Percentiles rank a stretch among this genome's conserved stretches.
Evolutionary conservation across 1,140 invertebrate species (phyloP).

Genomic region (Drosophila sp.): DNA sequence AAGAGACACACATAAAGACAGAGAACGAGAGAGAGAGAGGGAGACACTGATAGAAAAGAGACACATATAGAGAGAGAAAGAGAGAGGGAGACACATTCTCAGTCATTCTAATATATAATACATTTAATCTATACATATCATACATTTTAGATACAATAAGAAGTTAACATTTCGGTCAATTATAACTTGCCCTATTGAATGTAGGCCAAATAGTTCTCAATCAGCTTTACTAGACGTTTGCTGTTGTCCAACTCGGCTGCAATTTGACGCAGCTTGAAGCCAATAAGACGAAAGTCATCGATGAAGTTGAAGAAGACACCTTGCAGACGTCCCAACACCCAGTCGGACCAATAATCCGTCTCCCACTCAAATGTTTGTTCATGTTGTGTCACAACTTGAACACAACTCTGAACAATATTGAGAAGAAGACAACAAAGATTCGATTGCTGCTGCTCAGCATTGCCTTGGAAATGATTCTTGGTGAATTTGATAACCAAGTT

Average conservation of each 20-base stretch:
- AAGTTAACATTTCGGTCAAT: neutral
- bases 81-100: too few relatives aligned
- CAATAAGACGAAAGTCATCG: constrained; percentile 28
- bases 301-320: constrained; percentile 42
- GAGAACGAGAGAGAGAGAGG: too few relatives aligned
- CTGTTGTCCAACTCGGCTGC: constrained; percentile 11
- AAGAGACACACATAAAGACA: too few relatives aligned
- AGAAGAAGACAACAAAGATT: constrained; percentile 25
- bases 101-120: too few relatives aligned
- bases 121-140: too few relatives aligned
- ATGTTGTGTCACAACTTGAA: constrained; percentile 7
- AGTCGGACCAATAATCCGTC: constrained; percentile 49
- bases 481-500: constrained; percentile 16
- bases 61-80: too few relatives aligned
- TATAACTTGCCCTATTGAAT: neutral
- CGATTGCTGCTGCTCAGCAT: neutral
- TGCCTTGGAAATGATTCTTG: constrained; percentile 10
- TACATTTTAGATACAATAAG: neutral
- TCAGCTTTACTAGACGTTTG: constrained; percentile 11
- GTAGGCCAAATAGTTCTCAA: constrained; percentile 39
- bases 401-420: constrained; percentile 21
- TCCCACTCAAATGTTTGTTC: neutral
- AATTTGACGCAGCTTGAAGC: constrained; percentile 20
- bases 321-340: constrained; percentile 51
- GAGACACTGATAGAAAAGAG: too few relatives aligned